Percentiles rank a stretch among this genome's conserved stretches.
phyloP scores from a whole-genome alignment of 2,888 invertebrate genomes.

The Cancer borealis region DNA sequence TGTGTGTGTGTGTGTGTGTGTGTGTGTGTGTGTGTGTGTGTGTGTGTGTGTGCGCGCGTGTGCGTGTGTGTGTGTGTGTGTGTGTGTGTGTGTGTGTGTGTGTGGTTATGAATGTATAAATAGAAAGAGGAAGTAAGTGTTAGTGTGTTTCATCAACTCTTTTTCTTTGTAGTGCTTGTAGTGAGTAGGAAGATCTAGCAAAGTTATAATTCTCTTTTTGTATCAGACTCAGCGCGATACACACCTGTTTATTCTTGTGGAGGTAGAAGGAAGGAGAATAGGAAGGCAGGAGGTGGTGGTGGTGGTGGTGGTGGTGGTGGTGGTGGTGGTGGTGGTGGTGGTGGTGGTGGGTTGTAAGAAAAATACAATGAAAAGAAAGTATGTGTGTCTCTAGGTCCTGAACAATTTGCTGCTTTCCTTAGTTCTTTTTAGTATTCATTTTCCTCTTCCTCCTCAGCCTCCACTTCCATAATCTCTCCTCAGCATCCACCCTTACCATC shows the following conservation, averaged over 20 bases:
- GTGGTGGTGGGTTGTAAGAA: too few relatives aligned
- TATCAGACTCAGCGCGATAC: too few relatives aligned
- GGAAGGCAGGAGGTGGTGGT: too few relatives aligned
- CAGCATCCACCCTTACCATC: neutral
- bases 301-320: too few relatives aligned
- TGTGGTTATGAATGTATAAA: neutral
- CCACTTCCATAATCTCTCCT: neutral
- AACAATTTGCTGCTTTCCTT: too few relatives aligned
- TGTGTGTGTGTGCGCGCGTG: constrained; percentile 41
- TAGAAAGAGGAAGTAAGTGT: neutral
- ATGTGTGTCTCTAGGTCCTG: too few relatives aligned
- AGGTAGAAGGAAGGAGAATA: too few relatives aligned
- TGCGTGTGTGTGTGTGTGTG: constrained; percentile 47
- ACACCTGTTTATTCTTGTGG: too few relatives aligned
- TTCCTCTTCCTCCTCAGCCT: neutral
- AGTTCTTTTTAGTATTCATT: neutral
- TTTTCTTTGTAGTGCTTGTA: neutral
- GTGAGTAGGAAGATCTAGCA: too few relatives aligned
- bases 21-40: neutral
- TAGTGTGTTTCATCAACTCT: neutral
- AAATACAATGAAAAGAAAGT: too few relatives aligned
- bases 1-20: constrained; percentile 39
- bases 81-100: neutral
- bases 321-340: too few relatives aligned
- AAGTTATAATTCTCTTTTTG: too few relatives aligned